phyloP scores from a whole-genome alignment of 2,888 invertebrate genomes.

The Brenthis hecate region DNA sequence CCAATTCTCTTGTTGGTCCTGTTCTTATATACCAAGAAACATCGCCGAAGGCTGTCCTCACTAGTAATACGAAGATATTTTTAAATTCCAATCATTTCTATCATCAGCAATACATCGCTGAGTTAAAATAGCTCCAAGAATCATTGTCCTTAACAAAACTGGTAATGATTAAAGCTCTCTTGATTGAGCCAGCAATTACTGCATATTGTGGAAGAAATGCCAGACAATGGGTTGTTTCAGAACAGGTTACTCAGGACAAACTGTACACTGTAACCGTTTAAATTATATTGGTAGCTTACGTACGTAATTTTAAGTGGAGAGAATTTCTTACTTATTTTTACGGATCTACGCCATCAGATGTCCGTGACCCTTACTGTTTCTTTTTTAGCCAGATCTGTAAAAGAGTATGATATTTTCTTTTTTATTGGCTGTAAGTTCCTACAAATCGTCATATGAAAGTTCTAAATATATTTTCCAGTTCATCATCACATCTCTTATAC shows the following conservation, averaged over 20 bases:
- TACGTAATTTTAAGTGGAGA: background rate
- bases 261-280: conserved; percentile 17
- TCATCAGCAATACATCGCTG: conserved; percentile 30
- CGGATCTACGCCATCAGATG: no score
- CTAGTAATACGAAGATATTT: conserved; percentile 33
- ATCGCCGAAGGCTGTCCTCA: conserved; percentile 33
- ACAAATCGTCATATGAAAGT: no score
- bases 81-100: conserved; percentile 32
- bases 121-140: conserved; percentile 1
- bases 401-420: no score
- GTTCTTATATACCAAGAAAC: conserved; percentile 30
- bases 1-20: conserved; percentile 14
- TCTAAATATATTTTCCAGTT: no score
- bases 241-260: conserved; percentile 16
- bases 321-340: background rate
- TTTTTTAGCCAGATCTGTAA: no score
- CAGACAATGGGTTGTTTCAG: conserved; percentile 19
- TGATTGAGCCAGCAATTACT: conserved; percentile 17
- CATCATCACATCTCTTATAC: no score
- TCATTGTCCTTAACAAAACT: conserved; percentile 23
- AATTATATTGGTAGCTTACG: conserved; percentile 4
- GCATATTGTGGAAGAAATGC: conserved; percentile 12
- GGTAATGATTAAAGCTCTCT: conserved; percentile 21
- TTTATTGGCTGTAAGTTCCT: no score
- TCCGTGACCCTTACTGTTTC: no score